phyloP scores from a whole-genome alignment of 2,888 invertebrate genomes.

The Beris chalybata region DNA sequence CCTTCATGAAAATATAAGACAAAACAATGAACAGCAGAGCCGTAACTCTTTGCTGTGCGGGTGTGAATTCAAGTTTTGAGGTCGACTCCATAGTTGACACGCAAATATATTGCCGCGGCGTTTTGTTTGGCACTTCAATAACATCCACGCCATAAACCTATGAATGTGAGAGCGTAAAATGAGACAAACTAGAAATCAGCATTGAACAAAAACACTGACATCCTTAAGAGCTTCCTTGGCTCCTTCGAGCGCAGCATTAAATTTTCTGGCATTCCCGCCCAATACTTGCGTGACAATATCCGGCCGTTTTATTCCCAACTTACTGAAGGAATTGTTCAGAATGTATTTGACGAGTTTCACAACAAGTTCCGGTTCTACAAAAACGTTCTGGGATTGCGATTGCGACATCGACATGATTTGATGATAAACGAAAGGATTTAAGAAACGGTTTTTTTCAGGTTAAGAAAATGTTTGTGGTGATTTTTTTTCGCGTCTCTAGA shows the following conservation, averaged over 20 bases:
- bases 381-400: not conserved
- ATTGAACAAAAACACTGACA: constrained; percentile 35
- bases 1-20: constrained; percentile 47
- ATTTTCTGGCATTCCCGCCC: constrained; percentile 39
- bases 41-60: constrained; percentile 41
- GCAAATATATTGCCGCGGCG: constrained; percentile 42
- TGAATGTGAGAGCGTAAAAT: not conserved
- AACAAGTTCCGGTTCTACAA: not conserved
- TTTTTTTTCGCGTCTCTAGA: too few relatives aligned
- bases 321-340: constrained; percentile 43
- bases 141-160: constrained; percentile 45
- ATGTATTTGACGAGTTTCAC: constrained; percentile 41
- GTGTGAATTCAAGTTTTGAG: constrained; percentile 40
- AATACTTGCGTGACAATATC: constrained; percentile 41
- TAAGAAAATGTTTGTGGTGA: too few relatives aligned
- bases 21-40: constrained; percentile 46
- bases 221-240: constrained; percentile 41
- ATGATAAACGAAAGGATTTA: too few relatives aligned
- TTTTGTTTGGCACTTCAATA: constrained; percentile 42
- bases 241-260: constrained; percentile 37
- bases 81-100: constrained; percentile 40
- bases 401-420: not conserved
- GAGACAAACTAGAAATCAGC: not conserved
- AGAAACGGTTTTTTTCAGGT: too few relatives aligned
- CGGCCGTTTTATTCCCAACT: constrained; percentile 43